Evolutionary conservation across 2,797 vertebrate genomes (phyloP).

Genomic region (Antrozous pallidus): DNA sequence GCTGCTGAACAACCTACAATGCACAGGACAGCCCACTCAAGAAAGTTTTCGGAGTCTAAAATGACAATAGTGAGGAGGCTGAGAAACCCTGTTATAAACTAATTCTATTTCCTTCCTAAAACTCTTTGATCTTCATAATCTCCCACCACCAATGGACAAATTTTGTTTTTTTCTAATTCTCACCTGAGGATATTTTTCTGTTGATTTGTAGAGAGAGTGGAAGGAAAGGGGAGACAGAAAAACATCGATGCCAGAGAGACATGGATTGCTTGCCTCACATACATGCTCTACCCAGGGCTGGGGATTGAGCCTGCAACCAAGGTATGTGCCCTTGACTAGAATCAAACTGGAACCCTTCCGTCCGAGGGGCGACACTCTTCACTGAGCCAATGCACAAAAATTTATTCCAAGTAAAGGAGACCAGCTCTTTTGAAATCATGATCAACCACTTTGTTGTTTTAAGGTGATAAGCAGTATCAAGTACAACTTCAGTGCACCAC

Average conservation of each 20-base stretch:
- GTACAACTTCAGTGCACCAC: neutral
- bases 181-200: too few relatives aligned
- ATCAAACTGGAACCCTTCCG: too few relatives aligned
- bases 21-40: neutral
- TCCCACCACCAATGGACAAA: neutral
- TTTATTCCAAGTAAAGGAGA: neutral
- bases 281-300: too few relatives aligned
- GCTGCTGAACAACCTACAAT: neutral
- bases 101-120: neutral
- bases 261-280: too few relatives aligned
- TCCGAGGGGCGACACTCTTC: too few relatives aligned
- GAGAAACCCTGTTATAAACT: neutral
- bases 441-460: neutral
- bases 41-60: neutral
- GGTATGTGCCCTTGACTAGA: too few relatives aligned
- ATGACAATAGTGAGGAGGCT: neutral
- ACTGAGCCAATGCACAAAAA: neutral
- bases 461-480: neutral
- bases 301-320: too few relatives aligned
- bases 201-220: too few relatives aligned
- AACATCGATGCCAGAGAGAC: too few relatives aligned
- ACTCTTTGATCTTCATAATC: neutral
- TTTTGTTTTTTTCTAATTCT: neutral
- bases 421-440: neutral
- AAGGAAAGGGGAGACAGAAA: too few relatives aligned